Percentiles rank a stretch among this genome's conserved stretches.
These are phyloP conservation scores for Diadophis punctatus DNA, from an alignment of 2,113 vertebrate species.

Conservation along the genomic window DNA sequence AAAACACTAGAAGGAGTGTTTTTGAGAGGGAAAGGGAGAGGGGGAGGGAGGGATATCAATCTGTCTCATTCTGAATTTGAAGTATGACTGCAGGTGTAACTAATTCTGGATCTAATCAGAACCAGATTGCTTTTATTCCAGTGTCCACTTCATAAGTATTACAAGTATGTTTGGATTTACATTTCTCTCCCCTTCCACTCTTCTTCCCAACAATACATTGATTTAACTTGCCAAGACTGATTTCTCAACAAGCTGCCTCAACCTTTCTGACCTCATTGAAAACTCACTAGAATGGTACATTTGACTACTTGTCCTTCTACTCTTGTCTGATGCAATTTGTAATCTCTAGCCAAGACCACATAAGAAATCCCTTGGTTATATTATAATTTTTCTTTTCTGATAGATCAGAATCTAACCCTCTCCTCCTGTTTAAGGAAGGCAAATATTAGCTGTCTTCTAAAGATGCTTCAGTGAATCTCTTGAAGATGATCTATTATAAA, in stretches of 20 bases:
- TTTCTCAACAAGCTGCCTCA: constrained; percentile 40
- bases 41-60: not conserved
- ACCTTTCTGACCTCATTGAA: constrained; percentile 40
- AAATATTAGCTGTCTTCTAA: not conserved
- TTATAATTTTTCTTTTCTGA: not conserved
- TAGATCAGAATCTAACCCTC: not conserved
- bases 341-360: constrained; percentile 40
- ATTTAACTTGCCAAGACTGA: constrained; percentile 45
- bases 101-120: not conserved
- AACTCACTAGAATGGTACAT: constrained; percentile 15
- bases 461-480: not conserved
- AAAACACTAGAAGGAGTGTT: not conserved
- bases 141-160: constrained; percentile 30
- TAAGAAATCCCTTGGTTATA: not conserved
- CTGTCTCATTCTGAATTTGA: not conserved
- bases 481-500: not conserved
- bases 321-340: not conserved
- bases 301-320: not conserved
- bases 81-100: not conserved
- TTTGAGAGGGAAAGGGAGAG: not conserved
- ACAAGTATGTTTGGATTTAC: constrained; percentile 41
- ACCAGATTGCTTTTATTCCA: not conserved
- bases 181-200: constrained; percentile 29
- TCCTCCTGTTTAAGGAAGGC: not conserved
- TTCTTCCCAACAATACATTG: constrained; percentile 34